Conservation (phyloP, 2,888 invertebrate species). For the Drosophila cognata region DNA sequence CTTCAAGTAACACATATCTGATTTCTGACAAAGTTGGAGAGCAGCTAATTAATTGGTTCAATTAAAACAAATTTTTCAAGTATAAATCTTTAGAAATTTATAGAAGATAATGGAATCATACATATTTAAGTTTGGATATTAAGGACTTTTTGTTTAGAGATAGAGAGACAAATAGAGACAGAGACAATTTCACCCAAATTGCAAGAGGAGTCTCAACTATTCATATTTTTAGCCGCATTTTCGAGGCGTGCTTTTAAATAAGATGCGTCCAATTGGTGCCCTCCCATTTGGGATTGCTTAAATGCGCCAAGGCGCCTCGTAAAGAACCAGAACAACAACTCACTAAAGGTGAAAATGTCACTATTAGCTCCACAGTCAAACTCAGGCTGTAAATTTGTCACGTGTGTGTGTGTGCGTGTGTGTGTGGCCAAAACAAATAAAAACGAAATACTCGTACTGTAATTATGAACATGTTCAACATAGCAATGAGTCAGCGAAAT, state of each 20-base stretch:
- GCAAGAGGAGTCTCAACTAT: background rate
- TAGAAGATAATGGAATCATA: background rate
- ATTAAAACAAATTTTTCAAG: background rate
- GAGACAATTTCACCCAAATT: background rate
- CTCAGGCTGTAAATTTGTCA: conserved; percentile 25
- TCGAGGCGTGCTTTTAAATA: background rate
- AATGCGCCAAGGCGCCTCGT: background rate
- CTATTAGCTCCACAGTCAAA: conserved; percentile 44
- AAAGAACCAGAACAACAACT: background rate
- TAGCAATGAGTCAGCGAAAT: conserved; percentile 67
- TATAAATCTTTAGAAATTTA: background rate
- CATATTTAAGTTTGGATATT: background rate
- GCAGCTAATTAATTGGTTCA: background rate
- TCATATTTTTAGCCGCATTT: background rate
- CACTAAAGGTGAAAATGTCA: conserved; percentile 20
- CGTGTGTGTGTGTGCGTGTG: conserved; percentile 15
- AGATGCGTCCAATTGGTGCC: background rate
- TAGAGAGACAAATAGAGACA: background rate
- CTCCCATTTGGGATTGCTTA: background rate
- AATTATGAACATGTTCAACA: conserved; percentile 45
- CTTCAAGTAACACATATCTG: background rate
- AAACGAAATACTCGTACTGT: conserved; percentile 21
- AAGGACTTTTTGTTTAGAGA: background rate
- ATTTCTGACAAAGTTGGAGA: background rate
- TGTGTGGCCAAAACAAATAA: conserved; percentile 41